phyloP scores from a whole-genome alignment of 2,797 vertebrate genomes.

The Otus scops region DNA sequence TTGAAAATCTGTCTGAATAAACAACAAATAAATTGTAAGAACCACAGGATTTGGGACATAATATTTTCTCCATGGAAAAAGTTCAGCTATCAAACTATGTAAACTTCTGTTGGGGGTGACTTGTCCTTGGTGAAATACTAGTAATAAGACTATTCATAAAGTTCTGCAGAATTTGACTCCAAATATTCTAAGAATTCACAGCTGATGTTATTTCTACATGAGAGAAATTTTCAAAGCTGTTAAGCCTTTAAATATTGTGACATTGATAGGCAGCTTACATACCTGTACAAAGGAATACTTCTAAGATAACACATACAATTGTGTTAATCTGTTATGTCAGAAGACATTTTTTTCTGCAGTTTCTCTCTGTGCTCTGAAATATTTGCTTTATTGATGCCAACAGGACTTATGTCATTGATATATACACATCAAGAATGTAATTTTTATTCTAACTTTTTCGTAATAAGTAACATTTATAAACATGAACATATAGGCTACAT shows the following conservation, averaged over 20 bases:
- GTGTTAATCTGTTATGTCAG: neutral
- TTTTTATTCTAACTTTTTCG: neutral
- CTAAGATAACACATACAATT: neutral
- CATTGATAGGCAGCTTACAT: neutral
- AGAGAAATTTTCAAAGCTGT: neutral
- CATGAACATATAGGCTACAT: neutral
- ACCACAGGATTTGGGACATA: neutral
- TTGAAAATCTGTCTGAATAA: neutral
- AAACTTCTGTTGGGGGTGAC: neutral
- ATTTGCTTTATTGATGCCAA: neutral
- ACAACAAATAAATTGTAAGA: neutral
- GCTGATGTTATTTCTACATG: neutral
- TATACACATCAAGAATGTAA: neutral
- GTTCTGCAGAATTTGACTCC: neutral
- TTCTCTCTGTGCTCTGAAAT: neutral
- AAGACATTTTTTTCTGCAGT: neutral
- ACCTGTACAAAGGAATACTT: neutral
- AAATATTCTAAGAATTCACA: neutral
- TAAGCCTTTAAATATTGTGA: neutral
- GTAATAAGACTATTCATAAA: neutral
- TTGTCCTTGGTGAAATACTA: neutral
- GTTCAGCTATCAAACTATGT: neutral
- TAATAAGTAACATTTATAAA: neutral
- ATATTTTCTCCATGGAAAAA: neutral
- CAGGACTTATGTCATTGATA: neutral